Evolutionary conservation across 2,113 vertebrate species (phyloP).

Genomic region (Corythornis madagascariensis): DNA sequence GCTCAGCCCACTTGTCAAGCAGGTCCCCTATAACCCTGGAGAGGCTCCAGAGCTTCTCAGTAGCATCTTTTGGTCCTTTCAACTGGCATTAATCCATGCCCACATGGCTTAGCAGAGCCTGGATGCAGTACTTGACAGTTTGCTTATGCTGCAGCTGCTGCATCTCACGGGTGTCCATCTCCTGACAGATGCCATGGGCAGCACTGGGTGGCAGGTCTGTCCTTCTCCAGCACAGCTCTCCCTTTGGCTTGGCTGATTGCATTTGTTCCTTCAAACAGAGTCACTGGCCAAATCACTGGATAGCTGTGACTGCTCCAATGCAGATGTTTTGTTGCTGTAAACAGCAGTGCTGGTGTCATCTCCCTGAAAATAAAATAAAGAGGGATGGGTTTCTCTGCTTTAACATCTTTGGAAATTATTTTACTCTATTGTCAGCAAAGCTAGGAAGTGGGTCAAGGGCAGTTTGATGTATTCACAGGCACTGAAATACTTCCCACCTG

Average conservation of each 20-base stretch:
- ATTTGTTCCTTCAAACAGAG: background rate
- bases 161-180: background rate
- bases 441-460: background rate
- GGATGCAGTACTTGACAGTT: background rate
- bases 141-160: background rate
- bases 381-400: background rate
- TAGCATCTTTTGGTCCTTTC: background rate
- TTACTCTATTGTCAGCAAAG: background rate
- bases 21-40: background rate
- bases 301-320: background rate
- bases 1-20: background rate
- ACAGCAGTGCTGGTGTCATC: background rate
- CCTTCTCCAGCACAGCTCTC: background rate
- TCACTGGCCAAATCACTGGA: background rate
- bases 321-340: background rate
- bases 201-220: background rate
- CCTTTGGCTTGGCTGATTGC: background rate
- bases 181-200: background rate
- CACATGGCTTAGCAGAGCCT: background rate
- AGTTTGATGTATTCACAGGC: background rate
- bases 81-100: background rate
- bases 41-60: background rate
- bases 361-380: background rate
- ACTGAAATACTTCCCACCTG: background rate
- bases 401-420: background rate